phyloP scores from a whole-genome alignment of 2,888 invertebrate species.

The Patella ulyssiponensis region DNA sequence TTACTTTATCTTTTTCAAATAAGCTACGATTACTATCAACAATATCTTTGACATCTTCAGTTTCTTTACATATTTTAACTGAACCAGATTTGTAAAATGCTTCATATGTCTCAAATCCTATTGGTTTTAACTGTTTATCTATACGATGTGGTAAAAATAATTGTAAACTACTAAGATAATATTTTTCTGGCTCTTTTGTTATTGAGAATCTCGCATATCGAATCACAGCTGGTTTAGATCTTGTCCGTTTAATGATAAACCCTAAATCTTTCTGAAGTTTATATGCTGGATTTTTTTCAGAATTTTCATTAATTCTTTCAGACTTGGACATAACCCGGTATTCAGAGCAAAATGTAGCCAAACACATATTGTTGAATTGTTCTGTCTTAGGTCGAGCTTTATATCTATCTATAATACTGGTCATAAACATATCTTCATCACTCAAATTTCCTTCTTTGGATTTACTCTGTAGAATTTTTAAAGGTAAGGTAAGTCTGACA shows the following conservation, averaged over 20 bases:
- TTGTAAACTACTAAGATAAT: conserved; percentile 4
- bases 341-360: conserved; percentile 22
- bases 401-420: conserved; percentile 18
- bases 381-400: not conserved
- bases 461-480: not conserved
- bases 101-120: not conserved
- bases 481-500: not conserved
- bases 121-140: conserved; percentile 11
- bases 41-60: not conserved
- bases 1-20: conserved; percentile 4
- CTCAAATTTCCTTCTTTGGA: not conserved
- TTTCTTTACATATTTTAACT: not conserved
- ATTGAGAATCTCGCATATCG: not conserved
- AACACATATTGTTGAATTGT: conserved; percentile 1
- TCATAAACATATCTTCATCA: conserved; percentile 23
- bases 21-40: not conserved
- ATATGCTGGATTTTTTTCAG: conserved; percentile 14
- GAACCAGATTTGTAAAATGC: not conserved
- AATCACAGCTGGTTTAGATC: not conserved
- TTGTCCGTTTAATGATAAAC: not conserved
- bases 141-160: conserved; percentile 14
- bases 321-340: conserved; percentile 20
- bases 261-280: conserved; percentile 6
- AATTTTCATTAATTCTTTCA: not conserved
- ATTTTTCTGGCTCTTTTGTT: conserved; percentile 6